Evolutionary conservation across 2,888 invertebrate species (phyloP), one percentile per base, ranked within the genome.

Genomic region (Pteria penguin): DNA sequence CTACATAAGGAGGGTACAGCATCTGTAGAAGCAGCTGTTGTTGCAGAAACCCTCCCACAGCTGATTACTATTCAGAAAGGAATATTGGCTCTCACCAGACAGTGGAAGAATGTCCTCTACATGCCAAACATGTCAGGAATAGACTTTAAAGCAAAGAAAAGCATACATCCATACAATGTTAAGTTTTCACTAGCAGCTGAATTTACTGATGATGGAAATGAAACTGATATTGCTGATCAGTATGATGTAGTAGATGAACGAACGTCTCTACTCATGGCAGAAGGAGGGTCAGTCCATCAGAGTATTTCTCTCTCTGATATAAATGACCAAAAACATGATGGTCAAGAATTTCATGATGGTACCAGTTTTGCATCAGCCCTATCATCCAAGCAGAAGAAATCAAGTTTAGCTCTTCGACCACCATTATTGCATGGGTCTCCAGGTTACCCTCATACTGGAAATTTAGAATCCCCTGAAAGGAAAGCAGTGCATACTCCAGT

Each of bases 41-140:
- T 95, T 54, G 96, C 96, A 86, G 93, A 95, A 14, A 96, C 96
- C 88, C 94, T 98, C 78, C 98, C 98, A 0, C 96, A 96, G 77
- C 93, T 98, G 14, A 96, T 96, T 79, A 97, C 96, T 0, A 93
- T 98, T 52, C 94, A 97, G 91, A 97, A 97, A 69, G 98, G 98
- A 32, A 96, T 98, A n/a, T 96, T 98, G 90, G 98, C 98, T 31
- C 93, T 98, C 71, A 97, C 97, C 88, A 94, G 98, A 0, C 98
- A 98, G 91, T 98, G 98, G 98, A 98, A 98, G 93, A 98, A 97
- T 92, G 96, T 97, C 2, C 93, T 98, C 26, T 98, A 98, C 91
- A 98, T 98, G 83, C 98, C 98, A 0, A 93, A 97, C 80, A 93
- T 98, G 55, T 94, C 97, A 71, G 97, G 97, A 87, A 96, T 97